A percentile compares a stretch with the other conserved stretches of the same genome.
phyloP scores from a whole-genome alignment of 1,140 invertebrate species.

The Drosophila mayri region DNA sequence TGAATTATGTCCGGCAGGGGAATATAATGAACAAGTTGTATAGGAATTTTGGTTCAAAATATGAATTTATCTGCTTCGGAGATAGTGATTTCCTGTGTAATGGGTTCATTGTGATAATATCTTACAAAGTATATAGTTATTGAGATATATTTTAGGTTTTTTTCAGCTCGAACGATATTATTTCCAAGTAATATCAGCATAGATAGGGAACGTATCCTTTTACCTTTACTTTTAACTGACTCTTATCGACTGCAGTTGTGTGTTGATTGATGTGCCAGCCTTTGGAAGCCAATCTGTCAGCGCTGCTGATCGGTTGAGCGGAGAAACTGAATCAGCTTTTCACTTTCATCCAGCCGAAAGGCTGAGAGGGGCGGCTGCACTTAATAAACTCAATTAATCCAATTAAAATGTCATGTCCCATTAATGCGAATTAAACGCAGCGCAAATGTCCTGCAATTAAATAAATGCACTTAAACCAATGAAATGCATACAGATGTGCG shows the following conservation, averaged over 20 bases:
- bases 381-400: slow-evolving; percentile 82
- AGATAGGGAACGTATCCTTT: background rate
- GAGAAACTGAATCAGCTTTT: slow-evolving; percentile 42
- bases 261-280: background rate
- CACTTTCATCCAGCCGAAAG: slow-evolving; percentile 37
- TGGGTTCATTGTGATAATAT: background rate
- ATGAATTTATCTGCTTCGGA: background rate
- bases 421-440: slow-evolving; percentile 73
- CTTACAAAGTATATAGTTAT: background rate
- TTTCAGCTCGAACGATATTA: background rate
- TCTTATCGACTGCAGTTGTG: background rate
- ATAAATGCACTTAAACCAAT: slow-evolving; percentile 80
- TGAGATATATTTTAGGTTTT: background rate
- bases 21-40: slow-evolving; percentile 20
- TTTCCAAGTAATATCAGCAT: background rate
- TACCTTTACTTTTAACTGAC: no score
- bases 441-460: slow-evolving; percentile 77
- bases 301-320: slow-evolving; percentile 12
- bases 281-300: slow-evolving; percentile 10
- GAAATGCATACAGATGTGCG: slow-evolving; percentile 33
- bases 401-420: slow-evolving; percentile 83
- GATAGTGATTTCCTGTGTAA: slow-evolving; percentile 1
- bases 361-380: slow-evolving; percentile 31
- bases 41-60: slow-evolving; percentile 1
- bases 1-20: slow-evolving; percentile 46